Percentiles rank a stretch among this genome's conserved stretches.
Conservation (phyloP, 2,797 vertebrate species). For the Cyclopterus lumpus region DNA sequence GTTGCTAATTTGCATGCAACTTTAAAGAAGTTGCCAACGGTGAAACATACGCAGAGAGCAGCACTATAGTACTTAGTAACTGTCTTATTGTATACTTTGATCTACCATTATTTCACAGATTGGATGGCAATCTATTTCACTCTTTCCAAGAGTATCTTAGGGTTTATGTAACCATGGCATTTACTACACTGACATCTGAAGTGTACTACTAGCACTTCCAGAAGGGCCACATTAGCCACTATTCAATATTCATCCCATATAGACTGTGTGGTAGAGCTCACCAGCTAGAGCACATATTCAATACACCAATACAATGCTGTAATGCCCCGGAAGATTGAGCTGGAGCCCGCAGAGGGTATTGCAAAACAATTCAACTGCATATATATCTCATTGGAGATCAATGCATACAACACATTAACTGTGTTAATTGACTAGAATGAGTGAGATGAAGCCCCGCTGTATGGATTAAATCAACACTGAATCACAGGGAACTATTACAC, state of each 20-base stretch:
- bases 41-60: background rate
- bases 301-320: slow-evolving; percentile 54
- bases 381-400: slow-evolving; percentile 56
- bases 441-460: slow-evolving; percentile 45
- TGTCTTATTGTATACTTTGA: background rate
- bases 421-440: slow-evolving; percentile 64
- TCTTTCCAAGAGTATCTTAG: background rate
- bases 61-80: background rate
- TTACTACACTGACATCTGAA: slow-evolving; percentile 21
- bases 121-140: background rate
- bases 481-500: slow-evolving; percentile 28
- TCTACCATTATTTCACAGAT: background rate
- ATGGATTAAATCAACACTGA: slow-evolving; percentile 55
- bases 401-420: slow-evolving; percentile 67
- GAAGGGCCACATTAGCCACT: slow-evolving; percentile 31
- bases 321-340: slow-evolving; percentile 39
- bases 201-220: slow-evolving; percentile 30
- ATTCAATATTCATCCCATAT: slow-evolving; percentile 48
- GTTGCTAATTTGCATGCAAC: slow-evolving; percentile 22
- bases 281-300: slow-evolving; percentile 46
- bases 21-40: slow-evolving; percentile 13
- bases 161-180: slow-evolving; percentile 34
- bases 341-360: slow-evolving; percentile 25
- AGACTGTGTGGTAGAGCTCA: slow-evolving; percentile 35
- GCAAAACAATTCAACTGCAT: slow-evolving; percentile 55